Evolutionary conservation across 1,140 invertebrate genomes (phyloP), one percentile per base, ranked within the genome.

Genomic region (Bilobella aurantiaca): DNA sequence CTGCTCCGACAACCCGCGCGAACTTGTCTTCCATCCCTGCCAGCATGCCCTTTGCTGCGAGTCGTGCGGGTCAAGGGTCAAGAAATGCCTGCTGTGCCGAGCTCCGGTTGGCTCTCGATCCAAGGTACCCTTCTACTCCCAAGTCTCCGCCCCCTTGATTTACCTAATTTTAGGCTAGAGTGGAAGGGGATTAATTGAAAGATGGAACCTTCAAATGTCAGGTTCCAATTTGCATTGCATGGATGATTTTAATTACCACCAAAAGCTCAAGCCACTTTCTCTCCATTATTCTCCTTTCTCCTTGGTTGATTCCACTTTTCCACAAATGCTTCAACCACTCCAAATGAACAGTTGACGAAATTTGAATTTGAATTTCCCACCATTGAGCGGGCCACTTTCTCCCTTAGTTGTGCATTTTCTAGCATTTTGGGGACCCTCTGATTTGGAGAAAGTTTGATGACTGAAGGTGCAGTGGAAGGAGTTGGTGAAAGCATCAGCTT

Each of bases 31-130:
- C 78, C 82, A 64, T 47, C 93, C 93, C 0, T 96, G 93, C 74
- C 90, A 91, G 27, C 95, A 98, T 78, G 88, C 97, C 32, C 86
- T 89, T 66, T 95, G 93, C 73, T 98, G 95, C 78, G 88, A 88
- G 53, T 84, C 84, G 18, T 97, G 94, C 78, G 89, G 91, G 2
- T 87, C 90, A 0, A 82, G 93, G 62, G 92, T 97, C 64, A 97
- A 97, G 78, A 96, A 96, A 79, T 98, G 94, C 77, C 83, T 97
- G 32, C 84, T 96, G 66, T 98, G 94, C 75, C 86, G 93, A 62
- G 88, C 92, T 73, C 85, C 84, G 29, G 90, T 96, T 34, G 77
- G 82, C 31, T 83, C 82, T 0, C 78, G 90, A 69, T 84, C 85
- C 23, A 91, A 90, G 82, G 86, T 89, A 79, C 64, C 18, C 8